phyloP scores from a whole-genome alignment of 2,888 invertebrate genomes.

The Drosophila cognata region DNA sequence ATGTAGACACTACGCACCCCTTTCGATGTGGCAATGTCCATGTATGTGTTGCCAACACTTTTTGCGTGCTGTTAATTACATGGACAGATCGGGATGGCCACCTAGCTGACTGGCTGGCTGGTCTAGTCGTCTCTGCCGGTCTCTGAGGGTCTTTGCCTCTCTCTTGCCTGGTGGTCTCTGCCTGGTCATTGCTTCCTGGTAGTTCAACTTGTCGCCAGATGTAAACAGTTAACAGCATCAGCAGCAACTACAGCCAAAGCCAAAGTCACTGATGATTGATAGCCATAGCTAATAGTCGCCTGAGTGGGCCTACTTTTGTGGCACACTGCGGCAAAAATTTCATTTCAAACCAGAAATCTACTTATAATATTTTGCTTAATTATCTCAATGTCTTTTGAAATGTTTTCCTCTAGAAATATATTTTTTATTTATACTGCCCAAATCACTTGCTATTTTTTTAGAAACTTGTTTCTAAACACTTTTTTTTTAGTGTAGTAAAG shows the following conservation, averaged over 20 bases:
- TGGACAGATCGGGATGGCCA: slow-evolving; percentile 46
- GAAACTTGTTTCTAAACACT: not conserved
- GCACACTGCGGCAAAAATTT: not conserved
- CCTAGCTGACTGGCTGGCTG: slow-evolving; percentile 9
- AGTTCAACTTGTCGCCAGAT: slow-evolving; percentile 65
- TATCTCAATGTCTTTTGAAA: not conserved
- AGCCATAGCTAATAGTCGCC: slow-evolving; percentile 58
- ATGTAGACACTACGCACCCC: slow-evolving; percentile 41
- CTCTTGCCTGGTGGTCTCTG: slow-evolving; percentile 75
- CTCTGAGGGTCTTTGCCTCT: slow-evolving; percentile 72
- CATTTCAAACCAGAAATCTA: not conserved
- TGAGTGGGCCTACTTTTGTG: slow-evolving; percentile 10
- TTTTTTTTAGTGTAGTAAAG: slow-evolving; percentile 1
- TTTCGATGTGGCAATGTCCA: slow-evolving; percentile 67
- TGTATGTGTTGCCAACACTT: slow-evolving; percentile 74
- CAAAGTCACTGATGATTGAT: slow-evolving; percentile 68
- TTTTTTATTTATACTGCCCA: not conserved
- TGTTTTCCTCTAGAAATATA: not conserved
- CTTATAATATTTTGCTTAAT: not conserved
- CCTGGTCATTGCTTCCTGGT: slow-evolving; percentile 80
- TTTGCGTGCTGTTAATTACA: slow-evolving; percentile 81
- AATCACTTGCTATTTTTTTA: not conserved
- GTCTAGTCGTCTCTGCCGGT: slow-evolving; percentile 53
- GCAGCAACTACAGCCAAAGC: slow-evolving; percentile 39
- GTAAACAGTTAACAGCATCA: slow-evolving; percentile 67